A percentile compares a stretch with the other conserved stretches of the same genome.
Conservation (phyloP, 2,797 vertebrate species). For the Gallirallus australis region DNA sequence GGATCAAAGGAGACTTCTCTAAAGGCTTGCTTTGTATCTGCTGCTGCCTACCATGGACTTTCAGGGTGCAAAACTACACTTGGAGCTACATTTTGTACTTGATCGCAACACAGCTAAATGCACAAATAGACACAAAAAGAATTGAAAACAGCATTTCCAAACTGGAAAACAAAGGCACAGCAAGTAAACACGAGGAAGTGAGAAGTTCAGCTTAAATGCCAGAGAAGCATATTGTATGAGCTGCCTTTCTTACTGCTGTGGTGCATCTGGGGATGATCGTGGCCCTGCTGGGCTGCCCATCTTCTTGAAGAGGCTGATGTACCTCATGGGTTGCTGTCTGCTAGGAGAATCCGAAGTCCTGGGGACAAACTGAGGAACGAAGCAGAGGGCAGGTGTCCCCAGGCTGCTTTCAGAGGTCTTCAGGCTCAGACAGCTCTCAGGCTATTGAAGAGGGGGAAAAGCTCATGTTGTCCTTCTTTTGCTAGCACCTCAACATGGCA, state of each 20-base stretch:
- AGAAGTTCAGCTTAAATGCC: conserved; percentile 47
- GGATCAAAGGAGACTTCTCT: neutral
- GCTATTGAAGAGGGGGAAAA: neutral
- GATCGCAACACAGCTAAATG: neutral
- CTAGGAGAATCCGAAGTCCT: neutral
- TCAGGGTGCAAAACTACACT: neutral
- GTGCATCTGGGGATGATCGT: neutral
- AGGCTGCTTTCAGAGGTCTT: neutral
- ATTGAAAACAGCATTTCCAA: conserved; percentile 15
- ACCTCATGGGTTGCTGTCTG: neutral
- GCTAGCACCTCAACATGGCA: neutral
- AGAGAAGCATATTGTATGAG: neutral
- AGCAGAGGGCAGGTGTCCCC: neutral
- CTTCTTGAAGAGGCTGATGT: neutral
- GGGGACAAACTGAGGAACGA: neutral
- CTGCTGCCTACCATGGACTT: neutral
- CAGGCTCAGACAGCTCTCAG: neutral
- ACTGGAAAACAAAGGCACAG: conserved; percentile 54
- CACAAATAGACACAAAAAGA: neutral
- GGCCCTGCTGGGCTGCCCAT: neutral
- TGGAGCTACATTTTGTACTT: neutral
- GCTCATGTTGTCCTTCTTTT: neutral
- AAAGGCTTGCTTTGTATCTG: neutral
- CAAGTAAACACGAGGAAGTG: conserved; percentile 12
- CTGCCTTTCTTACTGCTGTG: neutral